phyloP scores from a whole-genome alignment of 1,140 invertebrate species.

The Atopsyche davidsoni region DNA sequence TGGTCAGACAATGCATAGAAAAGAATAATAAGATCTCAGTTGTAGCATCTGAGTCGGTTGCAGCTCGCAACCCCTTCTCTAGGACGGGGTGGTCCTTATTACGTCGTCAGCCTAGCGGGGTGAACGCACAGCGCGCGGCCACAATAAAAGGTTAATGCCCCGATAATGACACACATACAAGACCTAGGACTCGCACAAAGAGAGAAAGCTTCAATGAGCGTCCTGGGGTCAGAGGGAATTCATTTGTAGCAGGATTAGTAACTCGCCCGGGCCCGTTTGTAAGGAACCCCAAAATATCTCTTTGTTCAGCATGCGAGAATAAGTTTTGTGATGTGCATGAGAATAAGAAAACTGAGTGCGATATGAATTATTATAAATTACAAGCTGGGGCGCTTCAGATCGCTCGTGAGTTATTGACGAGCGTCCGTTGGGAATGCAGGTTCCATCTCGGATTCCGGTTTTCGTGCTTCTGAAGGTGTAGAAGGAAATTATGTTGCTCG shows the following conservation, averaged over 20 bases:
- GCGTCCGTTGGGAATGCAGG: not conserved
- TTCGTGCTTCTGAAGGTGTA: slow-evolving; percentile 9
- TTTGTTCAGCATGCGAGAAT: slow-evolving; percentile 16
- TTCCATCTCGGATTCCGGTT: not conserved
- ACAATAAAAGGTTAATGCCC: slow-evolving; percentile 30
- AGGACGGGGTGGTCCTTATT: slow-evolving; percentile 18
- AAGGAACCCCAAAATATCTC: slow-evolving; percentile 15
- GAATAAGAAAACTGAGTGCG: slow-evolving; percentile 5
- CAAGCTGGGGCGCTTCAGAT: not conserved
- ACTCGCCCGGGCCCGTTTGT: slow-evolving; percentile 18
- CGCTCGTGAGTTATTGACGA: slow-evolving; percentile 12
- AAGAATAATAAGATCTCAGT: slow-evolving; percentile 14
- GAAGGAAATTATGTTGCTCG: too few relatives aligned
- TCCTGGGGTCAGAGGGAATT: slow-evolving; percentile 21
- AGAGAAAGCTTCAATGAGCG: slow-evolving; percentile 8
- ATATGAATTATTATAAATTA: slow-evolving; percentile 7
- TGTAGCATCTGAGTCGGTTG: not conserved
- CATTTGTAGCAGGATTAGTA: slow-evolving; percentile 20
- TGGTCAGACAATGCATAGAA: slow-evolving; percentile 24
- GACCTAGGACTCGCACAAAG: slow-evolving; percentile 11
- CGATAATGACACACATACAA: slow-evolving; percentile 26
- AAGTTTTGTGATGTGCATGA: slow-evolving; percentile 6
- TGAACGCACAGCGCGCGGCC: slow-evolving; percentile 11
- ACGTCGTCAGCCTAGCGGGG: slow-evolving; percentile 19
- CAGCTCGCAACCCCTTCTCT: slow-evolving; percentile 7